These are phyloP conservation scores for Alosa sapidissima DNA, from an alignment of 2,797 vertebrate genomes.

Conservation along the genomic window DNA sequence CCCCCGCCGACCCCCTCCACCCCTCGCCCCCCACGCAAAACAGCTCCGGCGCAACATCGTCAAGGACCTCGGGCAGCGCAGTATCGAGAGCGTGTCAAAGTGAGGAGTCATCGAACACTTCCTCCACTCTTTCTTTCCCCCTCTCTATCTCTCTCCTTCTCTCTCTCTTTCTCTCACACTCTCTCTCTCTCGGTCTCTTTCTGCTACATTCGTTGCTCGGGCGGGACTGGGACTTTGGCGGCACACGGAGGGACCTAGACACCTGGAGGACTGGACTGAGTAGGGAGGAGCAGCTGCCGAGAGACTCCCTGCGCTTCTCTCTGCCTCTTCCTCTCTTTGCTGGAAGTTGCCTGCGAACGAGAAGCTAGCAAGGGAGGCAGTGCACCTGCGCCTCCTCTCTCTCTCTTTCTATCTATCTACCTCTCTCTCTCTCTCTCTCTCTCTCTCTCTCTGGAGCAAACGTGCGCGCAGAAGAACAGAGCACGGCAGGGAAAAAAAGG, in stretches of 20 bases:
- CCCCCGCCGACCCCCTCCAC: not conserved
- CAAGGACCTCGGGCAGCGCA: slow-evolving; percentile 69
- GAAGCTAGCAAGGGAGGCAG: not conserved
- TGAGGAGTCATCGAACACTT: slow-evolving; percentile 6
- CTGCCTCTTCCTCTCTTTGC: not conserved
- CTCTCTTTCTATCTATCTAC: not conserved
- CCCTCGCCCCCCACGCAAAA: slow-evolving; percentile 70
- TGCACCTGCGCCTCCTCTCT: not conserved
- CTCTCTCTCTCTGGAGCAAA: not conserved
- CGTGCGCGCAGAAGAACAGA: not conserved
- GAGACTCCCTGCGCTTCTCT: not conserved
- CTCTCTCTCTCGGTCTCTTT: not conserved
- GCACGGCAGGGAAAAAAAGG: not conserved
- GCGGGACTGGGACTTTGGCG: not conserved
- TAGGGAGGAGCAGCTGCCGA: not conserved
- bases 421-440: not conserved
- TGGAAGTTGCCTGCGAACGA: not conserved
- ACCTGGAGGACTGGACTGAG: not conserved
- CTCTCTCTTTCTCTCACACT: not conserved
- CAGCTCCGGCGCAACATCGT: slow-evolving; percentile 74
- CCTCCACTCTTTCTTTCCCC: not conserved
- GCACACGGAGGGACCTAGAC: not conserved
- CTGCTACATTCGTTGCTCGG: not conserved
- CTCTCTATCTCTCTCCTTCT: not conserved
- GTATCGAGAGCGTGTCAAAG: slow-evolving; percentile 55